These are phyloP conservation scores for Nematolebias whitei DNA, from an alignment of 2,113 vertebrate species.

Conservation along the genomic window DNA sequence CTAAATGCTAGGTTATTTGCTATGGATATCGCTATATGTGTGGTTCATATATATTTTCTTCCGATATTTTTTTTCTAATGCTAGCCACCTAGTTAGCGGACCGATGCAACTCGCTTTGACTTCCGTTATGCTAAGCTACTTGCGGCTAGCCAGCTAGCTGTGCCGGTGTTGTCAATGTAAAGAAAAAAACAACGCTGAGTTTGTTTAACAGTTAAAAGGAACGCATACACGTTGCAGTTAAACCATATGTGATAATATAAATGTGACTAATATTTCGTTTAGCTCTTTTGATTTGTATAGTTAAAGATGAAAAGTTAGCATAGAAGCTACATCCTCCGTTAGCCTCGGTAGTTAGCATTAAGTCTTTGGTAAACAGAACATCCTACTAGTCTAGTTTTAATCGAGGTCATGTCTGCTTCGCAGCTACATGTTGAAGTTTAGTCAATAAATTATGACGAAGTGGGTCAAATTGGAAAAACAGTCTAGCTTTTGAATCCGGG, in stretches of 20 bases:
- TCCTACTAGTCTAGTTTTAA: constrained; percentile 4
- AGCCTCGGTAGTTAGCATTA: constrained; percentile 18
- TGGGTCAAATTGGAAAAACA: not conserved
- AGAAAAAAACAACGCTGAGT: not conserved
- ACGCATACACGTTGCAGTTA: not conserved
- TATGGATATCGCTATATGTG: too few relatives aligned
- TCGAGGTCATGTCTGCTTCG: not conserved
- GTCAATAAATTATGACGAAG: not conserved
- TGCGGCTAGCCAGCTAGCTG: constrained; percentile 22
- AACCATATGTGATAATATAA: too few relatives aligned
- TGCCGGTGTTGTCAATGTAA: constrained; percentile 26
- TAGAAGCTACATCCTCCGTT: constrained; percentile 26
- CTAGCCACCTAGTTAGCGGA: constrained; percentile 55
- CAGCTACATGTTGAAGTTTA: not conserved
- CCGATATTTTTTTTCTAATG: constrained; percentile 19
- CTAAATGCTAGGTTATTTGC: not conserved
- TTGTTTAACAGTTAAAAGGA: rapidly evolving
- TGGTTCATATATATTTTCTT: constrained; percentile 17
- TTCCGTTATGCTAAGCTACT: constrained; percentile 70
- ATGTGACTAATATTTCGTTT: too few relatives aligned
- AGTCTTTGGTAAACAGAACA: constrained; percentile 63
- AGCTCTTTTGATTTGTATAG: rapidly evolving
- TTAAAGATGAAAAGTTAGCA: not conserved
- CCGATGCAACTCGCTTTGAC: constrained; percentile 39
- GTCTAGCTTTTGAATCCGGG: constrained; percentile 6